These are phyloP conservation scores for Corythucha ciliata DNA, from an alignment of 2,888 invertebrate genomes.

Conservation along the genomic window DNA sequence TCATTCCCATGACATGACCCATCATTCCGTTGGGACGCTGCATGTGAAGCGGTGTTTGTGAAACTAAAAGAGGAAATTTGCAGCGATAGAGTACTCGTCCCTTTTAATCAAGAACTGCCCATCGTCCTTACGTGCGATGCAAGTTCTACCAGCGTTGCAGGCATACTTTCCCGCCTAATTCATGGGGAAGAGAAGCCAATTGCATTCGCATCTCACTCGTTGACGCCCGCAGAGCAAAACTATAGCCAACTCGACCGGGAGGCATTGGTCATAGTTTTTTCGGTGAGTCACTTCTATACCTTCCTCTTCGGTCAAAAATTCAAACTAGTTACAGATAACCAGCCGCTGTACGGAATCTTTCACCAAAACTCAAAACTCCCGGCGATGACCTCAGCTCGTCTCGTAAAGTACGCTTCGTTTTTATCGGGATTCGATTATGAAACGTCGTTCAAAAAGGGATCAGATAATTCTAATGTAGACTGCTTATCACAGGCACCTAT, in stretches of 20 bases:
- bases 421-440: background rate
- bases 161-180: constrained; percentile 19
- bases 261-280: constrained; percentile 21
- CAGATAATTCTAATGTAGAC: background rate
- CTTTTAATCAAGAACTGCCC: constrained; percentile 30
- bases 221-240: constrained; percentile 6
- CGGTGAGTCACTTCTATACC: constrained; percentile 7
- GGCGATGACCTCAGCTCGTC: constrained; percentile 3
- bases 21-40: constrained; percentile 28
- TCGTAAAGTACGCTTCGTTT: background rate
- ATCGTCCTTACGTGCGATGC: constrained; percentile 29
- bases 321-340: constrained; percentile 17
- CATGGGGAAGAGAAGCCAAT: constrained; percentile 24
- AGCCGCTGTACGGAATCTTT: constrained; percentile 18
- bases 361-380: constrained; percentile 12
- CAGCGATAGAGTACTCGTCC: constrained; percentile 30
- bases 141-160: constrained; percentile 23
- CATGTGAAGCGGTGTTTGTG: constrained; percentile 30
- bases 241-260: constrained; percentile 18
- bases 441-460: background rate
- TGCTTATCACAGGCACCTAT: too few relatives aligned
- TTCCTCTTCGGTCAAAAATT: constrained; percentile 17
- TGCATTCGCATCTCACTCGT: constrained; percentile 1
- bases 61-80: constrained; percentile 32
- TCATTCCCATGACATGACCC: constrained; percentile 25